Conservation (phyloP, 2,113 vertebrate species). For the Rhea americana region DNA sequence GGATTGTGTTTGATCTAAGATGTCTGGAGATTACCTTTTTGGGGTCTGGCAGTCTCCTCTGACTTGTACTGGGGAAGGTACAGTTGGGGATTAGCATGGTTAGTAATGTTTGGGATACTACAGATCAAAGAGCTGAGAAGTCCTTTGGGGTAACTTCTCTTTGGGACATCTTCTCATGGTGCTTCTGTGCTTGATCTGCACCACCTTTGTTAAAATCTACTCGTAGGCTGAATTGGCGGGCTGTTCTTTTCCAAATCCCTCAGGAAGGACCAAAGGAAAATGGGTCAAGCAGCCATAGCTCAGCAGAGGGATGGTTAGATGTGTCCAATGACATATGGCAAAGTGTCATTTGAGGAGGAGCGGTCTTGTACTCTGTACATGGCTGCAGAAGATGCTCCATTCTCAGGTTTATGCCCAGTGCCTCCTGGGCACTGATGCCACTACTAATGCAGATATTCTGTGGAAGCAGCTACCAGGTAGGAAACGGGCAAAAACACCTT, state of each 20-base stretch:
- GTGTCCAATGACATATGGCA: accelerated
- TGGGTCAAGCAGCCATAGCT: background rate
- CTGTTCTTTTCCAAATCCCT: background rate
- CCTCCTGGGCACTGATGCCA: background rate
- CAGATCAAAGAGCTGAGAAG: background rate
- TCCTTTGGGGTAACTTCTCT: background rate
- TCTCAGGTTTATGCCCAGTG: background rate
- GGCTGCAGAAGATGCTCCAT: background rate
- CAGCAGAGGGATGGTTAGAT: background rate
- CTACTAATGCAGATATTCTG: background rate
- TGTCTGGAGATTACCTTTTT: background rate
- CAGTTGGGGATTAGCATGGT: background rate
- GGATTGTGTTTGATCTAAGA: background rate
- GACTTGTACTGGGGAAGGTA: background rate
- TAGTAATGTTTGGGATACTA: background rate
- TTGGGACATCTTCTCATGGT: background rate
- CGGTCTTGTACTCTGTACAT: accelerated
- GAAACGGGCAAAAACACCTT: background rate
- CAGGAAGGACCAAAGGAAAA: background rate
- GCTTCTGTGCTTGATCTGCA: background rate
- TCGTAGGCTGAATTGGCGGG: background rate
- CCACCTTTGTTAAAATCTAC: background rate
- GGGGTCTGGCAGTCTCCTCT: background rate
- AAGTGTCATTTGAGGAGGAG: background rate
- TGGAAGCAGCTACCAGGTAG: background rate